Evolutionary conservation across 2,797 vertebrate genomes (phyloP).

Genomic region (Smutsia temminckii): DNA sequence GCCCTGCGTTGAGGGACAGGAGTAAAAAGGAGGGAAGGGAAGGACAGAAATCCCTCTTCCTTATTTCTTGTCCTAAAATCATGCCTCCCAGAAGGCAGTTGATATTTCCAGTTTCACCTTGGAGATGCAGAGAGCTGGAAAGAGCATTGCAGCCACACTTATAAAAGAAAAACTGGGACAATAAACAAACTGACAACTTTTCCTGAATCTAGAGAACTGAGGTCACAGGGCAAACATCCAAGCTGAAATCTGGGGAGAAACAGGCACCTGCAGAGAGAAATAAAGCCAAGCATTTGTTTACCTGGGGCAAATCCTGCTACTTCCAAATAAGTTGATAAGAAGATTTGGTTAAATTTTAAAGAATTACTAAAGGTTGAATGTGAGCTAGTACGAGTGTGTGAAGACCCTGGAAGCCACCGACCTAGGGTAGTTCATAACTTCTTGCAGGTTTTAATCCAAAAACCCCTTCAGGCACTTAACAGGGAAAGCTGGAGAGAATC

Average conservation of each 20-base stretch:
- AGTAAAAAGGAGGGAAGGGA: background rate
- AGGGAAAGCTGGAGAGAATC: background rate
- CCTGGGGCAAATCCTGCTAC: background rate
- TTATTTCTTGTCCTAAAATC: background rate
- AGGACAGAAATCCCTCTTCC: background rate
- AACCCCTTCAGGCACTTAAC: background rate
- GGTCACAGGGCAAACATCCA: background rate
- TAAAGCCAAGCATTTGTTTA: background rate
- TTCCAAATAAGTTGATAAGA: background rate
- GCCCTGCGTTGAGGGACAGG: background rate
- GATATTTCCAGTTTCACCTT: background rate
- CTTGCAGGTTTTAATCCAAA: background rate
- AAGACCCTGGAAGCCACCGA: background rate
- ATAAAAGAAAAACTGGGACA: background rate
- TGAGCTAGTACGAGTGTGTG: background rate
- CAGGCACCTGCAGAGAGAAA: background rate
- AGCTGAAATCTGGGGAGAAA: background rate
- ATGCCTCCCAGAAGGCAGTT: background rate
- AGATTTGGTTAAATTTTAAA: background rate
- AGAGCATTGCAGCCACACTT: background rate
- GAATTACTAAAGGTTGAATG: background rate
- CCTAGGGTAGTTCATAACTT: background rate
- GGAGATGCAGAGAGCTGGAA: constrained; percentile 13
- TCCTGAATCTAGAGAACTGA: background rate
- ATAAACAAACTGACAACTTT: background rate